Conservation (phyloP, 2,888 invertebrate genomes). For the Sesamia inferens region DNA sequence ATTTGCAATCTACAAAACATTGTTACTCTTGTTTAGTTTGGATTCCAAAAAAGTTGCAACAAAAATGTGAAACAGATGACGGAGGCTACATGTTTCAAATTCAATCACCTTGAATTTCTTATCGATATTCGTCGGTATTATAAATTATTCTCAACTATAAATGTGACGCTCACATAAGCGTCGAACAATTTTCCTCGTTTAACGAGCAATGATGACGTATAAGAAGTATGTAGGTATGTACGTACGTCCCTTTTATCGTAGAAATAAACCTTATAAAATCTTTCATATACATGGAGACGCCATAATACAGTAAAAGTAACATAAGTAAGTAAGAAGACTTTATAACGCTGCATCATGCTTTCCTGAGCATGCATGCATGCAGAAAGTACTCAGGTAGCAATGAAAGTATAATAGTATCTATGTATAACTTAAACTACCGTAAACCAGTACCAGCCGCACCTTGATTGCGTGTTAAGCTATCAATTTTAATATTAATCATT, state of each 20-base stretch:
- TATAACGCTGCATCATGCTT: background rate
- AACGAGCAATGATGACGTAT: background rate
- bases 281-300: background rate
- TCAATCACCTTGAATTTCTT: constrained; percentile 6
- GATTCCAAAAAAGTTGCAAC: background rate
- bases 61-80: background rate
- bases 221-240: background rate
- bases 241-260: background rate
- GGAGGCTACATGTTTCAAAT: background rate
- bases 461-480: background rate
- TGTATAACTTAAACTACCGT: background rate
- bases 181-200: constrained; percentile 18
- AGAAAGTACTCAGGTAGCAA: constrained; percentile 4
- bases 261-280: background rate
- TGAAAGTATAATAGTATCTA: background rate
- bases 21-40: constrained; percentile 1
- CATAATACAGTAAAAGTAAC: background rate
- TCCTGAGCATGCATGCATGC: no score
- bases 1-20: background rate
- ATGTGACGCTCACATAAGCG: background rate
- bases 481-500: background rate
- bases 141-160: constrained; percentile 10
- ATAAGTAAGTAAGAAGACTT: background rate
- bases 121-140: constrained; percentile 17
- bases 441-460: background rate